phyloP scores from a whole-genome alignment of 2,113 vertebrate species.

The Hiodon alosoides region DNA sequence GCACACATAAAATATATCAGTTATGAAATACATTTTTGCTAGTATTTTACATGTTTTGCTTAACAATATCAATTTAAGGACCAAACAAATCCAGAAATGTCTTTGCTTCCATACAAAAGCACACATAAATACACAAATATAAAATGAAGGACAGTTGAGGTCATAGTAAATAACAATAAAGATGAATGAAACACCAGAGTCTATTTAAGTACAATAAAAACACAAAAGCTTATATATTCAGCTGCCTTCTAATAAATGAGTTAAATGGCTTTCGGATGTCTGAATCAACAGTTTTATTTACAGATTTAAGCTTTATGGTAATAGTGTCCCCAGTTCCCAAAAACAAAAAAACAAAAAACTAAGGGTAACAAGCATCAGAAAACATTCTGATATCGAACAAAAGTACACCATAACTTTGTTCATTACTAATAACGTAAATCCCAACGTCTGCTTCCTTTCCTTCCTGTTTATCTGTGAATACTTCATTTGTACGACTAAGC shows the following conservation, averaged over 20 bases:
- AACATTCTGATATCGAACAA: neutral
- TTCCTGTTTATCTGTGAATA: neutral
- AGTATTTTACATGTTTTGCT: conserved; percentile 70
- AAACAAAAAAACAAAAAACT: conserved; percentile 12
- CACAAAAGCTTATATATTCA: conserved; percentile 65
- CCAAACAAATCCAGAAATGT: conserved; percentile 59
- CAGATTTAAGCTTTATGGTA: conserved; percentile 45
- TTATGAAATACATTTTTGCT: conserved; percentile 71
- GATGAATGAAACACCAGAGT: conserved; percentile 61
- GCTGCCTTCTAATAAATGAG: conserved; percentile 68
- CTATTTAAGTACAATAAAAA: conserved; percentile 71
- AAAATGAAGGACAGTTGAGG: conserved; percentile 51
- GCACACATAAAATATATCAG: conserved; percentile 86
- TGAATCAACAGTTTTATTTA: conserved; percentile 65
- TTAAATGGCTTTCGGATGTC: conserved; percentile 74
- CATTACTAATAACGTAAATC: neutral
- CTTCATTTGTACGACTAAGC: neutral
- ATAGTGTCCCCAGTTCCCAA: neutral
- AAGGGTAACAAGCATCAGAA: conserved; percentile 3
- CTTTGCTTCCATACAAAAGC: conserved; percentile 77
- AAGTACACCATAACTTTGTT: neutral
- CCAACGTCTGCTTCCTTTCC: neutral
- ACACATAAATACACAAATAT: conserved; percentile 78
- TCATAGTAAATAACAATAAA: conserved; percentile 65
- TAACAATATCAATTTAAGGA: conserved; percentile 77